Conservation (phyloP, 2,888 invertebrate genomes). For the Micoletzkya japonica region DNA sequence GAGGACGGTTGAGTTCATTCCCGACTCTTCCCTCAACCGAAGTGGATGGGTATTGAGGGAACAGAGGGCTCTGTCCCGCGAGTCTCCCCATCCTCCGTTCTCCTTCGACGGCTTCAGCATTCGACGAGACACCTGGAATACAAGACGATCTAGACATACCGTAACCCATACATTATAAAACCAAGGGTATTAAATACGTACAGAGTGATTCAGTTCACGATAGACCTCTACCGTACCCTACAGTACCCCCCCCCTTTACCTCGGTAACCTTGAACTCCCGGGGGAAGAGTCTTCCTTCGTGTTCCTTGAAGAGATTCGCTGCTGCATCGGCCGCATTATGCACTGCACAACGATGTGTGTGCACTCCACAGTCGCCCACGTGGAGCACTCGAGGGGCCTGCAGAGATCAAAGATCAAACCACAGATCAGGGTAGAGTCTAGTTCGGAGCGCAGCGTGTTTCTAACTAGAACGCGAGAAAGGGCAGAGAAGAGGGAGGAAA, state of each 20-base stretch:
- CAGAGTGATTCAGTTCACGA: background rate
- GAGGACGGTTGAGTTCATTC: too few species aligned
- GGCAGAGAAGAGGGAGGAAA: too few species aligned
- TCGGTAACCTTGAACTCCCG: slow-evolving; percentile 54
- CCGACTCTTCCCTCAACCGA: background rate
- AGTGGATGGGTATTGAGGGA: slow-evolving; percentile 47
- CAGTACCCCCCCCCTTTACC: slow-evolving; percentile 21
- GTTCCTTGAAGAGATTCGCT: slow-evolving; percentile 62
- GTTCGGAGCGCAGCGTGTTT: too few species aligned
- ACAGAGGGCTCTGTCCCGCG: slow-evolving; percentile 82
- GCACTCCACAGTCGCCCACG: slow-evolving; percentile 91
- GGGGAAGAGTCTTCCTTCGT: slow-evolving; percentile 67
- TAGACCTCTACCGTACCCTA: background rate
- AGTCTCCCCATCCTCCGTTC: slow-evolving; percentile 97
- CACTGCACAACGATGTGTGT: slow-evolving; percentile 53
- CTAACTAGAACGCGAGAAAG: too few species aligned
- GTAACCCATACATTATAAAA: background rate
- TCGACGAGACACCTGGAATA: slow-evolving; percentile 48
- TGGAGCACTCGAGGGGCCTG: slow-evolving; percentile 85
- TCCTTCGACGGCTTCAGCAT: slow-evolving; percentile 63
- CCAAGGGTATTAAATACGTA: too few species aligned
- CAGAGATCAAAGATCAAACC: too few species aligned
- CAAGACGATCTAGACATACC: background rate
- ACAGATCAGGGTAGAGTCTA: too few species aligned
- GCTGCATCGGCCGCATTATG: slow-evolving; percentile 30